These are phyloP conservation scores for Marmota flaviventris DNA, from an alignment of 2,113 vertebrate genomes.

Conservation along the genomic window DNA sequence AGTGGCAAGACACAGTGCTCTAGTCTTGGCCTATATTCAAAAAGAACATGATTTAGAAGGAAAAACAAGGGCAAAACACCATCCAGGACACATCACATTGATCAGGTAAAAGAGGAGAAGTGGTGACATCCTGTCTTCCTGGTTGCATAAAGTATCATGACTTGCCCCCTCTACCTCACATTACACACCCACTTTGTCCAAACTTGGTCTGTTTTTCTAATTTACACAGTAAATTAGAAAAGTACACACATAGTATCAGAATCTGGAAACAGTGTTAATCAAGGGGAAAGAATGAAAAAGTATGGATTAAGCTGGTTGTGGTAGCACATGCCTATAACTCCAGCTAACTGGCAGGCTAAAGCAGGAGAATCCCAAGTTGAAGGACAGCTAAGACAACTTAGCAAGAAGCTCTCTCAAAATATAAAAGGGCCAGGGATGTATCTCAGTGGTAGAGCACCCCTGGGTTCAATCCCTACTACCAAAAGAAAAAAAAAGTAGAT, in stretches of 20 bases:
- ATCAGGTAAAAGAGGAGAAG: not conserved
- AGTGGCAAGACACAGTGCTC: slow-evolving; percentile 87
- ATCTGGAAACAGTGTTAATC: not conserved
- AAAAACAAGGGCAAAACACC: slow-evolving; percentile 3
- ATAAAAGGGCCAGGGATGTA: too few species aligned
- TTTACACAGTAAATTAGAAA: not conserved
- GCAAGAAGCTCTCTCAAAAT: too few species aligned
- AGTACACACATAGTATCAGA: not conserved
- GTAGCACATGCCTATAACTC: too few species aligned
- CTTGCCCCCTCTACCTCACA: not conserved
- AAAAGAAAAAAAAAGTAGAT: too few species aligned
- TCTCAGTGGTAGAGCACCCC: too few species aligned
- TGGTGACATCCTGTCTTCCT: not conserved
- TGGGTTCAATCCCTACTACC: too few species aligned
- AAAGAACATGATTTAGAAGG: slow-evolving; percentile 36
- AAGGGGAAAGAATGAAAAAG: not conserved
- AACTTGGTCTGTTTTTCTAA: not conserved
- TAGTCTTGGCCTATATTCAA: slow-evolving; percentile 81
- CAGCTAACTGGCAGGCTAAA: too few species aligned
- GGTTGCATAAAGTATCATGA: not conserved
- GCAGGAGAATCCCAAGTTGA: too few species aligned
- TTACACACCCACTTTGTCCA: not conserved
- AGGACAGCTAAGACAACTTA: too few species aligned
- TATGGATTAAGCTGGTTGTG: not conserved
- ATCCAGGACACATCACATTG: not conserved